These are phyloP conservation scores for Yasuhikotakia modesta DNA, from an alignment of 2,797 vertebrate species.

Conservation along the genomic window DNA sequence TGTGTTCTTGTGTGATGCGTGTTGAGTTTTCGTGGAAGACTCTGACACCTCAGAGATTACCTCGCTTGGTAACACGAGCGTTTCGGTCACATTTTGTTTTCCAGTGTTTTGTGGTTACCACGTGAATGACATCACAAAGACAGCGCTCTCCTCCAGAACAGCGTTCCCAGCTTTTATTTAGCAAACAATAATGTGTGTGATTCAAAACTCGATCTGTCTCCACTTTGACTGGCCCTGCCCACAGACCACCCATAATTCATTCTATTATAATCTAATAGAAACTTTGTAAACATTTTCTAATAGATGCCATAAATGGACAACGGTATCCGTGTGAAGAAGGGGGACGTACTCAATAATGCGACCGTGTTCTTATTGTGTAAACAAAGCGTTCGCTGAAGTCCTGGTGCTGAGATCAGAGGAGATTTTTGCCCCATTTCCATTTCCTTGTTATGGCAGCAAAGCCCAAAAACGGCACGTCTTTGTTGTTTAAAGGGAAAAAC, in stretches of 20 bases:
- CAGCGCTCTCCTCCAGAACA: background rate
- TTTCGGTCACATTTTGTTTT: conserved; percentile 20
- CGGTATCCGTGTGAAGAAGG: background rate
- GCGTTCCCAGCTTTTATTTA: background rate
- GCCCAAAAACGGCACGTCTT: background rate
- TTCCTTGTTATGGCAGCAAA: conserved; percentile 13
- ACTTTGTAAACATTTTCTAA: background rate
- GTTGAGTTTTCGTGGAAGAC: background rate
- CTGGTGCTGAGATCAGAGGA: conserved; percentile 29
- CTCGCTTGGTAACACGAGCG: background rate
- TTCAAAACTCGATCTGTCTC: background rate
- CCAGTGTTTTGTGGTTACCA: background rate
- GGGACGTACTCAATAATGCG: background rate
- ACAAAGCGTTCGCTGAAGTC: conserved; percentile 30
- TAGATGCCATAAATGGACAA: conserved; percentile 14
- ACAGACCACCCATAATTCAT: too few species aligned
- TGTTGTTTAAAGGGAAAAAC: conserved; percentile 11
- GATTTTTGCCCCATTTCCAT: background rate
- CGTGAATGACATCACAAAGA: background rate
- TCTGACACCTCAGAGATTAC: background rate
- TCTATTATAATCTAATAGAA: too few species aligned
- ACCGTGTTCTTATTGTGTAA: conserved; percentile 1
- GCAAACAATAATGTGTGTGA: background rate
- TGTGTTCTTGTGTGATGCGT: background rate
- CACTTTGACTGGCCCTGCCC: background rate